Conservation (phyloP, 2,888 invertebrate species). For the Pycnomerus fuliginosus region DNA sequence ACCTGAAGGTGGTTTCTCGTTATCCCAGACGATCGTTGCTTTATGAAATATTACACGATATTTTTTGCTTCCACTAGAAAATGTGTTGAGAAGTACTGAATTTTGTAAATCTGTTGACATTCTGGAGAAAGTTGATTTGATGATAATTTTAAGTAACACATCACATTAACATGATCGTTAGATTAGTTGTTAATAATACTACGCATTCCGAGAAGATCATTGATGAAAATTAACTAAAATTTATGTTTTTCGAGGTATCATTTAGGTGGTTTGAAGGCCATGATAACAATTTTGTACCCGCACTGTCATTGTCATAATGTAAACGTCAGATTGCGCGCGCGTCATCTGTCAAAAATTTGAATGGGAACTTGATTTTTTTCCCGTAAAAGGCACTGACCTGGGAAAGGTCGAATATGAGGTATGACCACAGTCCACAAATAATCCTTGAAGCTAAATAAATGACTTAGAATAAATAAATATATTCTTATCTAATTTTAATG, state of each 20-base stretch:
- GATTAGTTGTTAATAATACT: neutral
- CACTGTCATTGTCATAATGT: conserved; percentile 1
- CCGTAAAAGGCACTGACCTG: too few relatives aligned
- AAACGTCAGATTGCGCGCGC: neutral
- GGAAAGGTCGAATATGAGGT: too few relatives aligned
- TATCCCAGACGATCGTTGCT: conserved; percentile 65
- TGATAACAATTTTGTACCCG: neutral
- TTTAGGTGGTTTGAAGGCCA: conserved; percentile 7
- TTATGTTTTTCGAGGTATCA: too few relatives aligned
- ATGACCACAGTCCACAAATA: too few relatives aligned
- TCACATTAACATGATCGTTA: neutral
- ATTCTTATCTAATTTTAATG: too few relatives aligned
- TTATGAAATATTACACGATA: conserved; percentile 64
- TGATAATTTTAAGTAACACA: conserved; percentile 10
- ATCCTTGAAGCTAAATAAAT: too few relatives aligned
- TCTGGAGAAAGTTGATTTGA: too few relatives aligned
- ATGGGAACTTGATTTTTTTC: too few relatives aligned
- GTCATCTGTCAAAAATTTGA: too few relatives aligned
- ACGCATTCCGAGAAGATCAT: neutral
- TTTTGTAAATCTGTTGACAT: conserved; percentile 42
- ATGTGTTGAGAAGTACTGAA: conserved; percentile 53
- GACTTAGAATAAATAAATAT: too few relatives aligned
- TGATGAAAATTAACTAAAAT: neutral
- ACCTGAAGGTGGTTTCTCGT: conserved; percentile 58
- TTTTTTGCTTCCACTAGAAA: conserved; percentile 62